Conservation (phyloP, 1,140 invertebrate species). For the Cheumatopsyche charites region DNA sequence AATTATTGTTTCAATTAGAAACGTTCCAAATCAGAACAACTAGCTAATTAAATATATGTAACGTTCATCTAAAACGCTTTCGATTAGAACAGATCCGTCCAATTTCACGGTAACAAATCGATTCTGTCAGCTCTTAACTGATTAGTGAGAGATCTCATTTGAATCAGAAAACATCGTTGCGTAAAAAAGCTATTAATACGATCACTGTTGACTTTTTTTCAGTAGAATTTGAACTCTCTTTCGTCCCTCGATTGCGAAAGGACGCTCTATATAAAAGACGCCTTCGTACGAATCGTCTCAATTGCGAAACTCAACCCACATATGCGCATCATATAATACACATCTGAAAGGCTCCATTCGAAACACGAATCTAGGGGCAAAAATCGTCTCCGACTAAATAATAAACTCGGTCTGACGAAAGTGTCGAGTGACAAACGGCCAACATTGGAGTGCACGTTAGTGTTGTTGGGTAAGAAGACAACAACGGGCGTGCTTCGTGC, state of each 20-base stretch:
- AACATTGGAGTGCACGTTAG: not conserved
- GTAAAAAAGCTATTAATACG: not conserved
- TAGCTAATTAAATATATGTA: too few relatives aligned
- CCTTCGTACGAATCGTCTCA: not conserved
- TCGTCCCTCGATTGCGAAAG: not conserved
- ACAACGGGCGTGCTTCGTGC: conserved; percentile 13
- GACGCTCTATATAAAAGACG: not conserved
- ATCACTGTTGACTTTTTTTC: not conserved
- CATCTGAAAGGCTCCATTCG: not conserved
- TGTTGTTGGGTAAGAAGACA: not conserved
- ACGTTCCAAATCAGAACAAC: too few relatives aligned
- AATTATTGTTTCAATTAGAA: too few relatives aligned
- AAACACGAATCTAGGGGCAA: not conserved
- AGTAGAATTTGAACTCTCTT: too few relatives aligned
- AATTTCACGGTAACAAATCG: conserved; percentile 11
- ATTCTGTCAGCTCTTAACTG: conserved; percentile 1
- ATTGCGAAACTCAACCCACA: not conserved
- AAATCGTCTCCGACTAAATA: not conserved
- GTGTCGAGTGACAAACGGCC: not conserved
- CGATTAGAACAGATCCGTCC: too few relatives aligned
- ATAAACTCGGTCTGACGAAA: not conserved
- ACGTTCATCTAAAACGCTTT: too few relatives aligned
- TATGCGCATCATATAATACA: not conserved
- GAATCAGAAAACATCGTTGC: not conserved
- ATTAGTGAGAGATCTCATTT: conserved; percentile 9